phyloP scores from a whole-genome alignment of 2,797 vertebrate genomes.

The Decapterus maruadsi region DNA sequence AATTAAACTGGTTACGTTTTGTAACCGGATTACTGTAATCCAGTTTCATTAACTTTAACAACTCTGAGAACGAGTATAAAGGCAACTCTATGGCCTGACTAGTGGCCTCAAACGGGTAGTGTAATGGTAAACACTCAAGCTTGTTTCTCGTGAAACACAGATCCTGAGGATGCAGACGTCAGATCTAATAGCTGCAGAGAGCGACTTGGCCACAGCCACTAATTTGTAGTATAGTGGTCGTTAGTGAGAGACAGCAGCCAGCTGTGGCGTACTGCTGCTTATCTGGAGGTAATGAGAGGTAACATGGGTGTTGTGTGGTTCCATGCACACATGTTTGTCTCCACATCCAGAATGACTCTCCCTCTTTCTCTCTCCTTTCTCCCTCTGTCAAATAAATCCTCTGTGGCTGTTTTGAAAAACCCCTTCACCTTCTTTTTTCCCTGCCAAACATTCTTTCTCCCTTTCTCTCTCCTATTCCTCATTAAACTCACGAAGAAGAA shows the following conservation, averaged over 20 bases:
- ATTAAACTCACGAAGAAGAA: slow-evolving; percentile 78
- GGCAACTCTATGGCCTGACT: slow-evolving; percentile 28
- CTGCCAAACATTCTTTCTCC: slow-evolving; percentile 73
- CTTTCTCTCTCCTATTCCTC: slow-evolving; percentile 75
- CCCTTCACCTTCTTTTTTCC: slow-evolving; percentile 67
- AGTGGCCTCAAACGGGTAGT: slow-evolving; percentile 36
- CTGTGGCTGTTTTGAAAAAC: slow-evolving; percentile 81
- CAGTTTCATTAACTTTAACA: slow-evolving; percentile 44
- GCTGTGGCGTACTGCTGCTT: slow-evolving; percentile 70
- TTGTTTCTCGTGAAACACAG: slow-evolving; percentile 56
- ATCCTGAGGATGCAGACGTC: slow-evolving; percentile 52
- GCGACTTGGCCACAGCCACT: slow-evolving; percentile 62
- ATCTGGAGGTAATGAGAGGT: slow-evolving; percentile 78
- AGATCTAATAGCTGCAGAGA: slow-evolving; percentile 61
- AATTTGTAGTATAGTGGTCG: slow-evolving; percentile 69
- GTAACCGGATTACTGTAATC: slow-evolving; percentile 53
- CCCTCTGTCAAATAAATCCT: slow-evolving; percentile 77
- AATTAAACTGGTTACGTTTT: slow-evolving; percentile 30
- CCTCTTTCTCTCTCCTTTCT: slow-evolving; percentile 55
- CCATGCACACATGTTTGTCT: slow-evolving; percentile 68
- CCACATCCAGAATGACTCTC: slow-evolving; percentile 63
- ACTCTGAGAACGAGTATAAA: slow-evolving; percentile 30
- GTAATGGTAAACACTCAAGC: slow-evolving; percentile 42
- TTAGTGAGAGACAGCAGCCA: slow-evolving; percentile 73
- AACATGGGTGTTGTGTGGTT: slow-evolving; percentile 73